Base-by-base conservation (phyloP, 2,113 vertebrate genomes). In the Sakesphorus luctuosus region DNA sequence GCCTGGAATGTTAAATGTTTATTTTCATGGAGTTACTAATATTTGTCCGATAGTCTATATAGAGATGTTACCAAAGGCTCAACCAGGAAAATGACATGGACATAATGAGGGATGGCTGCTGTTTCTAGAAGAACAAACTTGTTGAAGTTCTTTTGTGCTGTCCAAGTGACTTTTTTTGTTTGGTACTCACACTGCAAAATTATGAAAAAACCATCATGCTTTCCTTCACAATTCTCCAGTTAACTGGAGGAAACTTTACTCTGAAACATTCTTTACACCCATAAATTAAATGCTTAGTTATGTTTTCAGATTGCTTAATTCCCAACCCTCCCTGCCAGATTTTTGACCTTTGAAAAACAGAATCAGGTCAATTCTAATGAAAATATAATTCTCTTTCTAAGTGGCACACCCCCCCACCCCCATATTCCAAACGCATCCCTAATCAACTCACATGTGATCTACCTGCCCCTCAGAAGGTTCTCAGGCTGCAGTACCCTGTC, bases 121-220 rank as follows among this genome's bases (percentile, higher is more conserved):
- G 6, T 4, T 71, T 23, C 17, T 73, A 18, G 29, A 77, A 55
- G 14, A 80, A 14, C 6, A 68, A 52, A 68, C 18, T 43, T n/a
- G 3, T 18, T 0, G 0, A 36, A 82, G 5, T 40, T 53, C 13
- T 46, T 75, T 36, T 43, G 11, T 19, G 25, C 17, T 24, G 3
- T 7, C 17, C 47, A 49, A 69, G 6, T 7, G 13, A n/a, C 33
- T 49, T n/a, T n/a, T n/a, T n/a, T 71, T 53, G 8, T 72, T 62
- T 50, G 4, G 6, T 13, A 28, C 3, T 10, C 26, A 61, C 3
- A 9, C 3, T 61, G 49, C 21, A 91, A 68, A 80, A 66, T 36
- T 36, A 71, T 6, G 8, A 73, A 29, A 11, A 43, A 4, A 13
- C 9, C 7, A 43, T 11, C 25, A 15, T 8, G 12, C 7, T 85